Base-by-base conservation (phyloP, 2,113 vertebrate species). In the Xenus cinereus region DNA sequence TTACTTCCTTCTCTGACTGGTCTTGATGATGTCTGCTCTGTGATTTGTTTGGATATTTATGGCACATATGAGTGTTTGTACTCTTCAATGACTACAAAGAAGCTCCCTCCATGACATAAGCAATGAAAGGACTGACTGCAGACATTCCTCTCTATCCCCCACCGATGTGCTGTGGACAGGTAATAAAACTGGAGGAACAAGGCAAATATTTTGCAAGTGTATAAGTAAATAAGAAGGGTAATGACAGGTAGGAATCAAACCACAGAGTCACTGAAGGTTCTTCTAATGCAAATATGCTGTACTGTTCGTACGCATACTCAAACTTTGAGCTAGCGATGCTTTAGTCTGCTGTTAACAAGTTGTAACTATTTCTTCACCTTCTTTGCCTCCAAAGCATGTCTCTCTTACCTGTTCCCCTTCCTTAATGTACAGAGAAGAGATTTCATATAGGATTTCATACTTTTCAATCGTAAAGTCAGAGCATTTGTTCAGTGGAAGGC, bases 191-290 rank as follows among this genome's bases (percentile, higher is more conserved):
- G 23, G 28, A 88, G 80, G 35, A 93, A 84, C 75, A 71, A 78
- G 37, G 68, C 48, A 79, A 93, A 87, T 57, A 87, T 72, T 90
- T 62, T 51, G 19, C 62, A 90, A 84, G 74, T 57, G 57, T 74
- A 53, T 85, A 63, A 93, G 81, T 94, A 96, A 97, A 88, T 91
- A 92, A 86, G 78, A 90, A 93, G 50, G 62, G 63, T 67, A 96
- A 96, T 39, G 91, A 92, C 76, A 95, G 72, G 63, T 53, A 93
- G 72, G 68, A 81, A 94, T 88, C 92, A 96, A 94, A 94, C 30
- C 67, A 94, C 26, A 26, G n/a, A 72, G 50, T 46, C 68, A 90
- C 56, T 39, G 60, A 95, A 86, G 62, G 91, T 50, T 86, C 81
- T 92, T 81, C 60, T 64, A 92, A 90, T 39, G 77, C 74, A 97